A percentile compares a stretch with the other conserved stretches of the same genome.
phyloP scores from a whole-genome alignment of 2,797 vertebrate species.

The Leptatherina wallacei region DNA sequence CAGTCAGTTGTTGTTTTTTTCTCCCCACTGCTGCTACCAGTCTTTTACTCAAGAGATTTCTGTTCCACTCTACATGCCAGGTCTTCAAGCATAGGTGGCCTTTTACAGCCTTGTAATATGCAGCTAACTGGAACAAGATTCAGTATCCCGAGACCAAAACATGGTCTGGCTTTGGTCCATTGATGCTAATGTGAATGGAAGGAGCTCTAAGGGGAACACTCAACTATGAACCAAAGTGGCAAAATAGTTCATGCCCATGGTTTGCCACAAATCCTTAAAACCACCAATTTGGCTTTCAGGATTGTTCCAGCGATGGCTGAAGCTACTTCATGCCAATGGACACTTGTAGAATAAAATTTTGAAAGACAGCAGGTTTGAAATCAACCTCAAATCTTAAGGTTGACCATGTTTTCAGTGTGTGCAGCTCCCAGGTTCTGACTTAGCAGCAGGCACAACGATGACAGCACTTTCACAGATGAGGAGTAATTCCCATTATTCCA shows the following conservation, averaged over 20 bases:
- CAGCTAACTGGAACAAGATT: constrained; percentile 66
- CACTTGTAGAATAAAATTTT: constrained; percentile 47
- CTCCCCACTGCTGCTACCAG: constrained; percentile 37
- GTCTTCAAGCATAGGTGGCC: constrained; percentile 59
- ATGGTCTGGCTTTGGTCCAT: constrained; percentile 68
- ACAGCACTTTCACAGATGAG: constrained; percentile 75
- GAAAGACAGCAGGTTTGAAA: constrained; percentile 44
- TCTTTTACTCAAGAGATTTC: constrained; percentile 43
- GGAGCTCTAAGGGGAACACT: constrained; percentile 47
- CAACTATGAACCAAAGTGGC: constrained; percentile 66
- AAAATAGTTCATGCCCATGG: constrained; percentile 66
- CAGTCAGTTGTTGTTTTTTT: constrained; percentile 58
- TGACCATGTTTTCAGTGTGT: constrained; percentile 62
- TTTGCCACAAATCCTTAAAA: constrained; percentile 74
- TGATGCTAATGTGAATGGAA: constrained; percentile 65
- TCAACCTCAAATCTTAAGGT: constrained; percentile 39
- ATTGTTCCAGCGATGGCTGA: constrained; percentile 48
- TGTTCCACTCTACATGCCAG: constrained; percentile 56
- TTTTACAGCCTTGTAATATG: constrained; percentile 62
- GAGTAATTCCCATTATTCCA: constrained; percentile 74
- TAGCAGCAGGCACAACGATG: constrained; percentile 73
- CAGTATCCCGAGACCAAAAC: constrained; percentile 56
- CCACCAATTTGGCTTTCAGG: constrained; percentile 46
- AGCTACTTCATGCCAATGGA: constrained; percentile 58
- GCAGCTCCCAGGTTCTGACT: constrained; percentile 76